phyloP scores from a whole-genome alignment of 2,888 invertebrate genomes.

The Monoplex corrugatus region DNA sequence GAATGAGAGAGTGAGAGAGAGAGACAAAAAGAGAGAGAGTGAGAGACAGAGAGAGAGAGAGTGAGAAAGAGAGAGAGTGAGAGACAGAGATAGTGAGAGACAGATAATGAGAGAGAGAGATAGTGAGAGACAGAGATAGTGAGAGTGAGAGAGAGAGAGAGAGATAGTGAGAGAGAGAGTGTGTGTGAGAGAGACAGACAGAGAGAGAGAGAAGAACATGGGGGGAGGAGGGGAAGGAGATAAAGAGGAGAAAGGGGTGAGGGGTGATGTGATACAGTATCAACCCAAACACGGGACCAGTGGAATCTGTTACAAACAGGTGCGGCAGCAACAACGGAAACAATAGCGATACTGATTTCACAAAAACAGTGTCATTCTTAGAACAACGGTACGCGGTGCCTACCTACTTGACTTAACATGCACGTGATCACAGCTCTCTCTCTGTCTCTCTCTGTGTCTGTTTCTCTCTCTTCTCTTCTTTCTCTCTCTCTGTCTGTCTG shows the following conservation, averaged over 20 bases:
- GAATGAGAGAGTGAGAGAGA: conserved; percentile 37
- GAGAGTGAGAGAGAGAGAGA: not conserved
- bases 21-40: conserved; percentile 45
- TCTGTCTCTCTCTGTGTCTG: too few species aligned
- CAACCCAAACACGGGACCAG: too few species aligned
- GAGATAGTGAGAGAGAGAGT: conserved; percentile 1
- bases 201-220: not conserved
- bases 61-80: conserved; percentile 38
- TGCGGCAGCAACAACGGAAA: too few species aligned
- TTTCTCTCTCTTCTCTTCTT: too few species aligned
- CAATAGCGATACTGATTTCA: too few species aligned
- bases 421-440: too few species aligned
- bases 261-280: not conserved
- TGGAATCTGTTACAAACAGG: too few species aligned
- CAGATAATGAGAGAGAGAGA: not conserved
- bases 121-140: not conserved
- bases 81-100: not conserved
- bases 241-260: not conserved
- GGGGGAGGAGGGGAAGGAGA: not conserved
- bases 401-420: too few species aligned
- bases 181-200: conserved; percentile 44
- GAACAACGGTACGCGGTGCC: too few species aligned
- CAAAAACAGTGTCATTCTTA: too few species aligned
- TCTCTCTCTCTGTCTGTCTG: too few species aligned
- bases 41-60: conserved; percentile 45